Conservation (phyloP, 1,140 invertebrate genomes). For the Tetragonula clypearis region DNA sequence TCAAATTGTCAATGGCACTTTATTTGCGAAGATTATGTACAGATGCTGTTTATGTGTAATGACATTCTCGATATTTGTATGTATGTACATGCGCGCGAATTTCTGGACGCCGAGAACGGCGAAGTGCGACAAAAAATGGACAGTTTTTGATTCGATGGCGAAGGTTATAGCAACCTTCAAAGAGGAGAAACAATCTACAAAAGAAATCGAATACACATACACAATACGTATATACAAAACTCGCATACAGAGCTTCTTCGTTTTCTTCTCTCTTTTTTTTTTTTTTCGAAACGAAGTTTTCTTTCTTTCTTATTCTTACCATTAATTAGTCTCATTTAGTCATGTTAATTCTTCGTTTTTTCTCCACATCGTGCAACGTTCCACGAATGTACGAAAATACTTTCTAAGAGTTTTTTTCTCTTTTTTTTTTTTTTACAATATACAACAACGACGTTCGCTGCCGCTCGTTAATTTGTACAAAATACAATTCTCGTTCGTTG, state of each 20-base stretch:
- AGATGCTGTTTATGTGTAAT: conserved; percentile 60
- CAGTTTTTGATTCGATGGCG: conserved; percentile 44
- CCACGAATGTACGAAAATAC: conserved; percentile 57
- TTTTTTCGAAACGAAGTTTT: not conserved
- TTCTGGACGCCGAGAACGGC: conserved; percentile 47
- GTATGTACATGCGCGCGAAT: conserved; percentile 66
- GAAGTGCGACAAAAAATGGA: conserved; percentile 43
- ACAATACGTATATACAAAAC: conserved; percentile 70
- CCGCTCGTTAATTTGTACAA: conserved; percentile 20
- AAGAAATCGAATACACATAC: conserved; percentile 48
- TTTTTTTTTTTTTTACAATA: conserved; percentile 40
- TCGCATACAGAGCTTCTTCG: conserved; percentile 59
- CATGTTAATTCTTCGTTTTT: not conserved
- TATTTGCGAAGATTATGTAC: conserved; percentile 74
- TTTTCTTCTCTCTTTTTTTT: conserved; percentile 13
- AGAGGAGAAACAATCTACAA: conserved; percentile 54
- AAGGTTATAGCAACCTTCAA: conserved; percentile 26
- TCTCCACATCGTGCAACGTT: not conserved
- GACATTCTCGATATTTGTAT: conserved; percentile 50
- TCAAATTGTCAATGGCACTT: conserved; percentile 73
- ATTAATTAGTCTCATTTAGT: not conserved
- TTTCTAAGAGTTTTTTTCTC: conserved; percentile 44
- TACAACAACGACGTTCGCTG: conserved; percentile 15
- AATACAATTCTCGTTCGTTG: not conserved
- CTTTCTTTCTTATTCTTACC: not conserved